These are phyloP conservation scores for Lates japonicus DNA, from an alignment of 2,797 vertebrate genomes.

Conservation along the genomic window DNA sequence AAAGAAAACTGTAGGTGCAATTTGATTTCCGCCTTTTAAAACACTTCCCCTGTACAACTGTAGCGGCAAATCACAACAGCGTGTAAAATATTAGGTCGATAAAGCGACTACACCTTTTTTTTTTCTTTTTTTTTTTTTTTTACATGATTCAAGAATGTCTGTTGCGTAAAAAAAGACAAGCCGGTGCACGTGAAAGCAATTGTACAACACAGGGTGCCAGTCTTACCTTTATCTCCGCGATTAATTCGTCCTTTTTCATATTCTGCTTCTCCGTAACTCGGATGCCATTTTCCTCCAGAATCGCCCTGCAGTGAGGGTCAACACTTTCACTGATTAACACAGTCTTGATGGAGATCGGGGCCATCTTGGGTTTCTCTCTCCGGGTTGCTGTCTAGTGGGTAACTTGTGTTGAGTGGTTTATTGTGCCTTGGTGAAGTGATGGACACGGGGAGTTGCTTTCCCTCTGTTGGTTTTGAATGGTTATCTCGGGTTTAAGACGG, in stretches of 20 bases:
- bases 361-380: constrained; percentile 80
- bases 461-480: constrained; percentile 72
- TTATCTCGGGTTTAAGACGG: constrained; percentile 16
- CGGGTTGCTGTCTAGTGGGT: not conserved
- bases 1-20: fast-evolving
- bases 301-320: constrained; percentile 91
- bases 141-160: not conserved
- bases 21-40: not conserved
- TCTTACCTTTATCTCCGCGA: constrained; percentile 91
- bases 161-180: not conserved
- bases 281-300: constrained; percentile 91
- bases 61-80: not conserved
- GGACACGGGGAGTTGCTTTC: constrained; percentile 32
- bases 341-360: constrained; percentile 85
- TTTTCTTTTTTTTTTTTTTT: not conserved
- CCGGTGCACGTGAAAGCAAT: not conserved
- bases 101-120: not conserved
- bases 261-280: constrained; percentile 90
- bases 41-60: not conserved
- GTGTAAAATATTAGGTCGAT: not conserved
- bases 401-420: constrained; percentile 13
- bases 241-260: constrained; percentile 90
- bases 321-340: constrained; percentile 94
- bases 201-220: not conserved
- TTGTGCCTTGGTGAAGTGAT: constrained; percentile 35